phyloP scores from a whole-genome alignment of 2,113 vertebrate genomes.

The Psilopogon haemacephalus region DNA sequence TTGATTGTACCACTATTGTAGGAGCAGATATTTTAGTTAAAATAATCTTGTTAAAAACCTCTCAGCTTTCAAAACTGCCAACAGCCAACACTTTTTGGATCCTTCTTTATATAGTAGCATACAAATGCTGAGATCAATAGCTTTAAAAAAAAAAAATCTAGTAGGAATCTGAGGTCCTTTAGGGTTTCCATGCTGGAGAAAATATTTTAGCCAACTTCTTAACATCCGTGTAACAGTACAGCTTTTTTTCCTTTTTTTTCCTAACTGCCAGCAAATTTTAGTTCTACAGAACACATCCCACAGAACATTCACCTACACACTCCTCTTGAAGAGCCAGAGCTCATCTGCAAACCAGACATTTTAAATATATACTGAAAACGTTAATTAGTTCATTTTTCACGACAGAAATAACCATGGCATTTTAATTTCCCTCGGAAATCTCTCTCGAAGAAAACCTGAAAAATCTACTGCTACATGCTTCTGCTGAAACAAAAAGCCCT shows the following conservation, averaged over 20 bases:
- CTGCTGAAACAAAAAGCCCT: not conserved
- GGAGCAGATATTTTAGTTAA: not conserved
- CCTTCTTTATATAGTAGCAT: not conserved
- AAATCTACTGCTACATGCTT: not conserved
- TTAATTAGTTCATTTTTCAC: not conserved
- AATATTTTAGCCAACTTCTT: not conserved
- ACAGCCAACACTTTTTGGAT: not conserved
- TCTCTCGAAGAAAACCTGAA: not conserved
- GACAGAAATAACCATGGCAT: not conserved
- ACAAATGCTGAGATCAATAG: not conserved
- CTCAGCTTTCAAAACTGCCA: not conserved
- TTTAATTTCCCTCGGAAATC: not conserved
- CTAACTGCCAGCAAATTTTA: not conserved
- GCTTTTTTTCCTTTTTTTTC: not conserved
- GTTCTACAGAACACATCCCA: not conserved
- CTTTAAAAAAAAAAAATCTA: not conserved
- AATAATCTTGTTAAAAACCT: not conserved
- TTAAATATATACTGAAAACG: not conserved
- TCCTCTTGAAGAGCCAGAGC: not conserved
- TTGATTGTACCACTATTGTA: not conserved
- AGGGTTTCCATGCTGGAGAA: not conserved
- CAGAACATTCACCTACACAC: conserved; percentile 13
- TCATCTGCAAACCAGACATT: not conserved
- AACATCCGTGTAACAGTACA: not conserved
- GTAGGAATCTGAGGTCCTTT: not conserved